Conservation (phyloP, 2,113 vertebrate species). For the Indicator maculatus region DNA sequence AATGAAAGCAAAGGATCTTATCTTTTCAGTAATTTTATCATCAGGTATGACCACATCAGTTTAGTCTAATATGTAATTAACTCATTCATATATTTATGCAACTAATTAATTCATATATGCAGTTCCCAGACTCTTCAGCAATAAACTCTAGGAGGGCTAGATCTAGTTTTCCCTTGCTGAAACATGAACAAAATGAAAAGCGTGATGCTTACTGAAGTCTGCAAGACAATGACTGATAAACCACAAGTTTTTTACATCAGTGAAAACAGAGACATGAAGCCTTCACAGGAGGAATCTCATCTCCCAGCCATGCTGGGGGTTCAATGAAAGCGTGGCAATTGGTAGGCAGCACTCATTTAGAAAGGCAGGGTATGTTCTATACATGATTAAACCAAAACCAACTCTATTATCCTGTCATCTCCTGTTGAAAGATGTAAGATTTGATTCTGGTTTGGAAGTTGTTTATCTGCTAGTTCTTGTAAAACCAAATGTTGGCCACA, state of each 20-base stretch:
- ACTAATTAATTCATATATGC: constrained; percentile 71
- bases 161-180: constrained; percentile 41
- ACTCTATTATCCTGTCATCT: neutral
- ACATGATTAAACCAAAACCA: neutral
- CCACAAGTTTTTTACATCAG: neutral
- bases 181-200: constrained; percentile 53
- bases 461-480: neutral
- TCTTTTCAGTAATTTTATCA: constrained; percentile 71
- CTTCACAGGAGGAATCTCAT: neutral
- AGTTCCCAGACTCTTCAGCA: constrained; percentile 63
- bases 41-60: constrained; percentile 55
- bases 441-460: neutral
- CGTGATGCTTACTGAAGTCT: neutral
- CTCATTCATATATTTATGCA: constrained; percentile 61
- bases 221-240: neutral
- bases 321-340: neutral
- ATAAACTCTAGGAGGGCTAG: constrained; percentile 45
- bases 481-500: neutral
- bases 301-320: neutral
- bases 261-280: neutral
- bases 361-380: neutral
- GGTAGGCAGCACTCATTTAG: neutral
- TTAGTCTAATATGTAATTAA: constrained; percentile 74
- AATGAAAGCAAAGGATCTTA: constrained; percentile 67
- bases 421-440: neutral